Conservation (phyloP, 2,888 invertebrate species). For the Eupithecia centaureata region DNA sequence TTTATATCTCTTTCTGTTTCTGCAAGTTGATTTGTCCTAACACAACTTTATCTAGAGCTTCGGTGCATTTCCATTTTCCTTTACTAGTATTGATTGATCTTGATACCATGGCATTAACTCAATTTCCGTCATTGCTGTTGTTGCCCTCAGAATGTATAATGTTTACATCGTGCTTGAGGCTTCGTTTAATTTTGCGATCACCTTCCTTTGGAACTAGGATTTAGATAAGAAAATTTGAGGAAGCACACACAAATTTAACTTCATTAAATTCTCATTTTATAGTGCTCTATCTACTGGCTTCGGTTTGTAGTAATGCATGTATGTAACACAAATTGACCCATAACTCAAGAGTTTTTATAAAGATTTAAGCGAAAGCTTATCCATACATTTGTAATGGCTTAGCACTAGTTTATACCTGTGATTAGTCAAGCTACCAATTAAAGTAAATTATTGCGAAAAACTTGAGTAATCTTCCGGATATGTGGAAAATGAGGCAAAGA, state of each 20-base stretch:
- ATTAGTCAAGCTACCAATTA: slow-evolving; percentile 3
- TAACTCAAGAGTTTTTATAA: not conserved
- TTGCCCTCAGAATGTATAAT: not conserved
- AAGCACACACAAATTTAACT: not conserved
- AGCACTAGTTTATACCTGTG: not conserved
- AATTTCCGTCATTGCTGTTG: not conserved
- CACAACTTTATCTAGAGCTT: slow-evolving; percentile 28
- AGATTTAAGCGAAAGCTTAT: not conserved
- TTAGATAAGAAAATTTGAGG: not conserved
- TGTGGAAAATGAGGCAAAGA: slow-evolving; percentile 28
- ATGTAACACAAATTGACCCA: not conserved
- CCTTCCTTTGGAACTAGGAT: not conserved
- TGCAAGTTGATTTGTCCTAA: slow-evolving; percentile 49
- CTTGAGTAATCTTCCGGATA: slow-evolving; percentile 23
- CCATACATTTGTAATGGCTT: not conserved
- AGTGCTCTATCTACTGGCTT: not conserved
- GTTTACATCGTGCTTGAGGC: not conserved
- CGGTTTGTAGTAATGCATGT: not conserved
- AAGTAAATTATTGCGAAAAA: slow-evolving; percentile 17
- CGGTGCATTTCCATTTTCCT: slow-evolving; percentile 9
- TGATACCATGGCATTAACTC: not conserved
- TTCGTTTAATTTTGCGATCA: not conserved
- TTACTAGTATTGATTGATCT: not conserved
- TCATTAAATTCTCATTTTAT: not conserved
- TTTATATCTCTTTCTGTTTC: slow-evolving; percentile 58